Evolutionary conservation across 2,797 vertebrate genomes (phyloP), one percentile per base, ranked within the genome.

Genomic region (Tapera naevia): DNA sequence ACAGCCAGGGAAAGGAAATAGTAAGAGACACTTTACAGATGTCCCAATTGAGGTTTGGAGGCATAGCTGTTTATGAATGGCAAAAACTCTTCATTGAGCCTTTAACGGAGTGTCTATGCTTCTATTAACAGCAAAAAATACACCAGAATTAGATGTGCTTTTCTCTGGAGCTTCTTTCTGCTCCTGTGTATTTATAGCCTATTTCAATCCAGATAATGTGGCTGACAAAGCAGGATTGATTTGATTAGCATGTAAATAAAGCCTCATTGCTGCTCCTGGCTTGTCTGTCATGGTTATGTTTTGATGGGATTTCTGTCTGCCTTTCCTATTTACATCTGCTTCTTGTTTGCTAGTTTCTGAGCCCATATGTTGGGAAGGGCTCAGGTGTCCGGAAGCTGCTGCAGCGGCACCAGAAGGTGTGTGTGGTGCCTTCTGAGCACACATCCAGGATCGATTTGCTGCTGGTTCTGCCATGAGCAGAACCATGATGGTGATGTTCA

Each of bases 171-270:
- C 80, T 70, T 67, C 92, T 74, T 94, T 93, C 83, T 90, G 58
- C 80, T 93, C 64, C 48, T 22, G 69, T 58, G 70, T 95, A 95
- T 97, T 96, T 96, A 95, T 95, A 96, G 94, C 57, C 46, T 32
- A 80, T 88, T 94, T 89, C 94, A 89, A 96, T 86, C 60, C 81
- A 88, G 88, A 90, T 91, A 94, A 90, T 2, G 23, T 32, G 80
- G 67, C 96, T 96, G 95, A 95, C 92, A 91, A 95, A 94, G 91
- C 79, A 86, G 89, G 81, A 95, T n/a, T 85, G 82, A 95, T 93
- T 95, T 94, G 91, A 91, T 96, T 94, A 95, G 71, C 89, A 86
- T 92, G 86, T 93, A 95, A 95, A 93, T 91, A 95, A 94, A 94
- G 88, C 73, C 62, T 85, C 72, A 19, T 25, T 91, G 85, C 78